phyloP scores from a whole-genome alignment of 2,888 invertebrate genomes.

The Pogonocherus hispidulus region DNA sequence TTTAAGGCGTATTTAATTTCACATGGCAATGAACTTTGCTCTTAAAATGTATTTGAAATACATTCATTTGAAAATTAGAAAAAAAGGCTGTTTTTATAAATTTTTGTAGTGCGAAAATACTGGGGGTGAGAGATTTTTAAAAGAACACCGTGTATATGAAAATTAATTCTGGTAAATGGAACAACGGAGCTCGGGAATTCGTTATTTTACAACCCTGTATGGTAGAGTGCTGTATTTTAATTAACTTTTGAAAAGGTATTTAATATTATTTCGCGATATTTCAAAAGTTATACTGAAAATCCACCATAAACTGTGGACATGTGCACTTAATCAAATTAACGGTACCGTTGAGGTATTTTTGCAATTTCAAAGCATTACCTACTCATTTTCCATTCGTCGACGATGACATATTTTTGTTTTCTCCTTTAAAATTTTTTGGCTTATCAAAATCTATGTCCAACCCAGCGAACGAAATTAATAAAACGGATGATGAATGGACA shows the following conservation, averaged over 20 bases:
- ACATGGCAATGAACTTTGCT: too few relatives aligned
- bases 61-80: too few relatives aligned
- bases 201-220: constrained; percentile 8
- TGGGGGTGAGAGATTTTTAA: too few relatives aligned
- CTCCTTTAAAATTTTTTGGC: neutral
- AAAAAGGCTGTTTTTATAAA: too few relatives aligned
- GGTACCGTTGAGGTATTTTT: neutral
- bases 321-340: neutral
- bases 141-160: too few relatives aligned
- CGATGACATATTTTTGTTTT: neutral
- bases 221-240: neutral
- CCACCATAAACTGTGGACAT: neutral
- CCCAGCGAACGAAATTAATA: constrained; percentile 9
- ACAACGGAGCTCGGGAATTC: neutral
- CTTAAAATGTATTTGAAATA: too few relatives aligned
- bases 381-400: neutral
- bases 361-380: neutral
- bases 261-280: neutral
- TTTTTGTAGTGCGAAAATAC: too few relatives aligned
- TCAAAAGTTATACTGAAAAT: neutral
- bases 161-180: too few relatives aligned
- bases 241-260: neutral
- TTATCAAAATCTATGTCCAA: neutral
- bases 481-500: constrained; percentile 2
- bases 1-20: too few relatives aligned